phyloP scores from a whole-genome alignment of 2,113 vertebrate genomes.

The Notarius quadriscutis region DNA sequence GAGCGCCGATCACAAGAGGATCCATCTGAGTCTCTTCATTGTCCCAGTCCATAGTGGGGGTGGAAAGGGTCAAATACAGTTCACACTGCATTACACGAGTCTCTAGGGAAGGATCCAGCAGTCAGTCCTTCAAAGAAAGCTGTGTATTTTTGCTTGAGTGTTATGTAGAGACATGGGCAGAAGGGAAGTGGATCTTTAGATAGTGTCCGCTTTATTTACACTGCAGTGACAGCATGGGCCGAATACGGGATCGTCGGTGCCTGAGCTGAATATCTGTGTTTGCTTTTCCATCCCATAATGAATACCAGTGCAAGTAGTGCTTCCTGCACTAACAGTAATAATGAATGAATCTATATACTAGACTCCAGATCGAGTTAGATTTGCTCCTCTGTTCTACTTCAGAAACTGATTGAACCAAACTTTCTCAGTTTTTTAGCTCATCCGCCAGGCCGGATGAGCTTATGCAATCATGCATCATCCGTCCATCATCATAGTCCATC shows the following conservation, averaged over 20 bases:
- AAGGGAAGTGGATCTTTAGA: constrained; percentile 18
- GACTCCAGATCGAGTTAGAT: background rate
- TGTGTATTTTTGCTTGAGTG: constrained; percentile 5
- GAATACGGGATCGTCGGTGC: background rate
- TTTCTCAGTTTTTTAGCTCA: background rate
- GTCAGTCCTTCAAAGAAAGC: constrained; percentile 41
- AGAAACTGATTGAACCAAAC: background rate
- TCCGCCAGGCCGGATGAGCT: no score
- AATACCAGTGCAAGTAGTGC: background rate
- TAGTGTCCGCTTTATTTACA: constrained; percentile 12
- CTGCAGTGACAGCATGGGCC: background rate
- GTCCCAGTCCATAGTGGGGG: constrained; percentile 30
- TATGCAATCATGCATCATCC: no score
- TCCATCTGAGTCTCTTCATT: constrained; percentile 32
- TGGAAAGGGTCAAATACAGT: constrained; percentile 52
- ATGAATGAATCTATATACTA: background rate
- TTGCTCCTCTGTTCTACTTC: background rate
- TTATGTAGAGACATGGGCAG: constrained; percentile 11
- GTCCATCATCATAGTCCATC: no score
- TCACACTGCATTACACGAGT: constrained; percentile 49
- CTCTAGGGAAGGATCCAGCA: constrained; percentile 47
- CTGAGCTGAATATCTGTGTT: background rate
- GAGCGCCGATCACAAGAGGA: background rate
- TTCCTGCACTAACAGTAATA: background rate
- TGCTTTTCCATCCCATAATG: background rate